These are phyloP conservation scores for Lepilemur ruficaudatus DNA, from an alignment of 2,797 vertebrate genomes.

Conservation along the genomic window DNA sequence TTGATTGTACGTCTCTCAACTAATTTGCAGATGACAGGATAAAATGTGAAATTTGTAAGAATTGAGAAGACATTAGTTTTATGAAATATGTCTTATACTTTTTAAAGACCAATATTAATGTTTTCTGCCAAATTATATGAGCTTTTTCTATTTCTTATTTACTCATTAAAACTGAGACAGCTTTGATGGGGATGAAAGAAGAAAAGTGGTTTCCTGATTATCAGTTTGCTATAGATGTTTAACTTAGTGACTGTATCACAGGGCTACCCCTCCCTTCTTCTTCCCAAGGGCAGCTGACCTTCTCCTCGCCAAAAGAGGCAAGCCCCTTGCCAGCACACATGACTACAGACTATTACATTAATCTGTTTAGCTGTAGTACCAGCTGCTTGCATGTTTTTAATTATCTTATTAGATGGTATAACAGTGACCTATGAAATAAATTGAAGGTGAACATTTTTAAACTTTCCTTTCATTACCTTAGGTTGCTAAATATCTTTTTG, in stretches of 20 bases:
- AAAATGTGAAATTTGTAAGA: conserved; percentile 23
- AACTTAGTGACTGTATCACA: conserved; percentile 65
- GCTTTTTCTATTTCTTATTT: conserved; percentile 19
- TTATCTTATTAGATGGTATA: conserved; percentile 90
- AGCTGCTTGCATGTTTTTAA: conserved; percentile 91
- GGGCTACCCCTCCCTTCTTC: conserved; percentile 61
- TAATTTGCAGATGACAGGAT: conserved; percentile 14
- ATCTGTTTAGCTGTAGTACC: conserved; percentile 89
- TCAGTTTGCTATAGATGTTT: conserved; percentile 39
- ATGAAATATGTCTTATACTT: background rate
- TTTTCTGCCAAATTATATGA: background rate
- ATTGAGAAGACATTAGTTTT: background rate
- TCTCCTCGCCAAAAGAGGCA: conserved; percentile 87
- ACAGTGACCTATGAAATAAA: conserved; percentile 90
- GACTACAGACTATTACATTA: conserved; percentile 90
- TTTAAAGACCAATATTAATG: background rate
- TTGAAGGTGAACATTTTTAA: conserved; percentile 88
- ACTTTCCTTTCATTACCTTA: conserved; percentile 84
- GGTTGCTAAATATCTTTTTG: conserved; percentile 86
- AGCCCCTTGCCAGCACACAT: conserved; percentile 89
- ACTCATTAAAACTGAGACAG: conserved; percentile 29
- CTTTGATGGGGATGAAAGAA: conserved; percentile 32
- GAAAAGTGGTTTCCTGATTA: background rate
- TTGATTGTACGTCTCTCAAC: background rate
- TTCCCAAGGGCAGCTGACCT: conserved; percentile 89